Conservation (phyloP, 2,113 vertebrate genomes). For the Podarcis muralis region DNA sequence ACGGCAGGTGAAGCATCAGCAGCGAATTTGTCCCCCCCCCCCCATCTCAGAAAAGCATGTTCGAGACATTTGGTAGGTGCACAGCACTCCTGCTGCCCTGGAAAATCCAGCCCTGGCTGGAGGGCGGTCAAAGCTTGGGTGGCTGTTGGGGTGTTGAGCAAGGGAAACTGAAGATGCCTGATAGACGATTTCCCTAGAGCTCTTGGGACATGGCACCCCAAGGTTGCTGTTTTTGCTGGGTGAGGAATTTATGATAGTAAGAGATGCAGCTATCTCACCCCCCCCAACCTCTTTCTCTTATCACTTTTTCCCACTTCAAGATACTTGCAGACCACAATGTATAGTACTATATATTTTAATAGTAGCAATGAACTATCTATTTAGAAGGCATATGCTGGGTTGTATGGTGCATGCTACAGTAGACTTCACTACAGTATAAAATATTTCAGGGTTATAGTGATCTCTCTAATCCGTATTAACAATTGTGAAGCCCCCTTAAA, state of each 20-base stretch:
- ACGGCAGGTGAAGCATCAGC: neutral
- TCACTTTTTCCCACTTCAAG: neutral
- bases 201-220: neutral
- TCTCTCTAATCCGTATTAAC: too few species aligned
- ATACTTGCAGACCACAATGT: neutral
- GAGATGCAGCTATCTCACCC: neutral
- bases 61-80: neutral
- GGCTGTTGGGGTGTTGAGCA: neutral
- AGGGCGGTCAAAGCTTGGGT: neutral
- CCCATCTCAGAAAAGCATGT: neutral
- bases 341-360: neutral
- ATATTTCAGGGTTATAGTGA: too few species aligned
- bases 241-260: neutral
- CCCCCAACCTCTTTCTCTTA: neutral
- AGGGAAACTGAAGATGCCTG: neutral
- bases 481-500: too few species aligned
- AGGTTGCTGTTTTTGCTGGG: neutral
- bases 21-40: too few species aligned
- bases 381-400: neutral
- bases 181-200: neutral
- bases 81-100: neutral
- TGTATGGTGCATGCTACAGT: neutral
- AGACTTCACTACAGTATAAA: too few species aligned
- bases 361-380: neutral
- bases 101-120: neutral